Conservation (phyloP, 2,797 vertebrate genomes). For the Falco concolor region DNA sequence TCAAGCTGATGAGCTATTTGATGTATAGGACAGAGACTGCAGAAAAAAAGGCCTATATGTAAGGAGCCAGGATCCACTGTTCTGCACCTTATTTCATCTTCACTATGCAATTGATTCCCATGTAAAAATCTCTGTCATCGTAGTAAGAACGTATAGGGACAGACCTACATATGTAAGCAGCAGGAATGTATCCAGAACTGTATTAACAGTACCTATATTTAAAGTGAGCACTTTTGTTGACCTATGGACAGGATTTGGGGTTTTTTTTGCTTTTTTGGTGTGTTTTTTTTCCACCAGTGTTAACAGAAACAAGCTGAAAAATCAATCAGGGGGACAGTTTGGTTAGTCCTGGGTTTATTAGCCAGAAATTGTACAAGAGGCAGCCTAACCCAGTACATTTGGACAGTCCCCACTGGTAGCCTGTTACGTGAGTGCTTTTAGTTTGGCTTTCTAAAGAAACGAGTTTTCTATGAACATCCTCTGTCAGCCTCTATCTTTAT, state of each 20-base stretch:
- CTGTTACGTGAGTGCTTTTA: background rate
- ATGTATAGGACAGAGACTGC: background rate
- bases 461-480: background rate
- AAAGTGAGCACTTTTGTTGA: background rate
- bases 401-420: background rate
- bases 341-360: background rate
- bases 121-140: background rate
- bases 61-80: background rate
- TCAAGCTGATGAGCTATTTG: background rate
- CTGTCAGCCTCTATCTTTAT: background rate
- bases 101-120: background rate
- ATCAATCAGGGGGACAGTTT: background rate
- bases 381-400: background rate
- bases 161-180: background rate
- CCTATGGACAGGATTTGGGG: background rate
- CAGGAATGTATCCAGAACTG: background rate
- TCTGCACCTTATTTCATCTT: background rate
- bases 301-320: background rate
- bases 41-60: background rate
- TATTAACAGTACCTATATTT: background rate
- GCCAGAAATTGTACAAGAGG: background rate
- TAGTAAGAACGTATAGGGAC: accelerated
- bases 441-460: background rate
- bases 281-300: background rate
- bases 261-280: background rate